Conservation (phyloP, 35 echinoderm and acorn worm genomes). For the Apostichopus californicus region DNA sequence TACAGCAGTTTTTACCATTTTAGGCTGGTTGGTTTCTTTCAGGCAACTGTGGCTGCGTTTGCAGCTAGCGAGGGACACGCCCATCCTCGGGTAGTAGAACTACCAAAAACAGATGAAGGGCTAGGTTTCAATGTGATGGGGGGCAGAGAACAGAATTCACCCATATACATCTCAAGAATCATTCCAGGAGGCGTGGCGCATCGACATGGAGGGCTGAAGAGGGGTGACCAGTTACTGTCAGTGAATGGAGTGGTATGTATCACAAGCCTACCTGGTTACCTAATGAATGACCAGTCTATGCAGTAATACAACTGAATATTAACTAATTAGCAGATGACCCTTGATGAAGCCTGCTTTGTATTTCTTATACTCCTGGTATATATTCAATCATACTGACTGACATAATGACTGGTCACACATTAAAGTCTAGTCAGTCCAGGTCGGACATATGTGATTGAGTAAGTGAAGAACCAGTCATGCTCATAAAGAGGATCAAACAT, state of each 20-base stretch:
- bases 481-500: too few species aligned
- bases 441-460: too few species aligned
- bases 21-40: neutral
- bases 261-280: neutral
- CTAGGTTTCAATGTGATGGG: conserved; percentile 98
- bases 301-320: too few species aligned
- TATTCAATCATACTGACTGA: too few species aligned
- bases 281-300: too few species aligned
- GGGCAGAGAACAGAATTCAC: conserved; percentile 94
- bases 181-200: conserved; percentile 94
- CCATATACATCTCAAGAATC: conserved; percentile 96
- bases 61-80: conserved; percentile 97
- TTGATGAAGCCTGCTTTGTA: too few species aligned
- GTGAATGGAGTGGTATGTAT: conserved; percentile 94
- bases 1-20: neutral
- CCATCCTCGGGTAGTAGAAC: conserved; percentile 91
- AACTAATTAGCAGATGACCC: too few species aligned
- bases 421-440: too few species aligned
- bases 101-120: conserved; percentile 95
- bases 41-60: conserved; percentile 97
- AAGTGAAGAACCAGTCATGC: too few species aligned
- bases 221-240: conserved; percentile 89
- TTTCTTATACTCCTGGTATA: too few species aligned
- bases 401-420: too few species aligned
- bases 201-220: conserved; percentile 91